Evolutionary conservation across 2,113 vertebrate species (phyloP), one percentile per base, ranked within the genome.

Genomic region (Nibea coibor): DNA sequence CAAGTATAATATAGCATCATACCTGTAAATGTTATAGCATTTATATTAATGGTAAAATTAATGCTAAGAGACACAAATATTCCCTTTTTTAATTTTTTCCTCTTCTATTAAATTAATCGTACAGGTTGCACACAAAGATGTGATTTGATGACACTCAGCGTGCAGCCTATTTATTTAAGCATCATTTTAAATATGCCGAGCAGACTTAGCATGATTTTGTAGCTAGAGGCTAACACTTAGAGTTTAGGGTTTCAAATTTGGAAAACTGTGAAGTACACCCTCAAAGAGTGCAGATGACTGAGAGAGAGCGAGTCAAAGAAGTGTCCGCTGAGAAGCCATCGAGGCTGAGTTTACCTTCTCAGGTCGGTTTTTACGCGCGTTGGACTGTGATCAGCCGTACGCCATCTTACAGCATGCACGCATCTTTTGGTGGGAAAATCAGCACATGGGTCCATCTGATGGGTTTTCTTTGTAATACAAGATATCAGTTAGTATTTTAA

Each of bases 21-120:
- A 48, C 0, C 48, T 65, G 22, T 4, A 39, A 64, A 70, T 78
- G 20, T 45, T 78, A 81, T 26, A 63, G 47, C n/a, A 42, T 70
- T 10, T 20, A 39, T 15, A n/a, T 54, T n/a, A 64, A 75, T 42
- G 4, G 3, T 54, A 31, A 42, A 50, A 20, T 57, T 3, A 65
- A 68, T 50, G 43, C 17, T 59, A 35, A 47, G 47, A 12, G 0
- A 62, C 4, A 3, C 5, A 4, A 1, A 10, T n/a, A 9, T 64
- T 16, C 42, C 11, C 5, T 58, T 28, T 5, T 43, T 51, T 12
- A 26, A 24, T 51, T 28, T 5, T 14, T 31, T 15, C 0, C 6
- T 42, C 20, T 70, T 70, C 3, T 17, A 39, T 17, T 31, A 20
- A 77, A 74, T 65, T 5, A 56, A 39, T 68, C 20, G 2, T 47